phyloP scores from a whole-genome alignment of 2,113 vertebrate genomes.

The Noctilio leporinus region DNA sequence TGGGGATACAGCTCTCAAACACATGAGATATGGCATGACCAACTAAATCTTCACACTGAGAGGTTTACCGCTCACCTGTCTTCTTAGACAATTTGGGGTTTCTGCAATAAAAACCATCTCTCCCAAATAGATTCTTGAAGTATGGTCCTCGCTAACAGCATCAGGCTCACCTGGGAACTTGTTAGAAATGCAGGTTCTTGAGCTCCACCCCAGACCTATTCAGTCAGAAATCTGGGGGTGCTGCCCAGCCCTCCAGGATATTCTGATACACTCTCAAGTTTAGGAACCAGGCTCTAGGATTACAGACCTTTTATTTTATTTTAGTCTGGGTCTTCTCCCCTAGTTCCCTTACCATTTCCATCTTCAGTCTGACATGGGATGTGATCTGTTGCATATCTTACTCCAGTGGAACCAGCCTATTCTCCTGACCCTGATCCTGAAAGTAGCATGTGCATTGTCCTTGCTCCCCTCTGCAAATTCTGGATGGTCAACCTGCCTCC shows the following conservation, averaged over 20 bases:
- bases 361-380: no score
- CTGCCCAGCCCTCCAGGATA: not conserved
- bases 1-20: not conserved
- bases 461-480: not conserved
- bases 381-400: not conserved
- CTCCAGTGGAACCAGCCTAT: not conserved
- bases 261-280: not conserved
- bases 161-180: not conserved
- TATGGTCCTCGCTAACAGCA: not conserved
- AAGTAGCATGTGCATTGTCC: not conserved
- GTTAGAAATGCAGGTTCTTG: not conserved
- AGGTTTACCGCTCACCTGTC: not conserved
- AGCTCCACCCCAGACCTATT: not conserved
- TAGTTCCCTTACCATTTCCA: not conserved
- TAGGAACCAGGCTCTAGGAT: not conserved
- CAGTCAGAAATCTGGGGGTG: not conserved
- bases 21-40: not conserved
- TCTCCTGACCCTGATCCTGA: not conserved
- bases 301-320: not conserved
- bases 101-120: not conserved
- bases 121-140: not conserved
- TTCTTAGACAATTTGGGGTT: not conserved
- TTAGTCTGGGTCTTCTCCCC: not conserved
- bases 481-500: not conserved
- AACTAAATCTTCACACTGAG: not conserved